phyloP scores from a whole-genome alignment of 2,888 invertebrate genomes.

The Leptopilina myrica region DNA sequence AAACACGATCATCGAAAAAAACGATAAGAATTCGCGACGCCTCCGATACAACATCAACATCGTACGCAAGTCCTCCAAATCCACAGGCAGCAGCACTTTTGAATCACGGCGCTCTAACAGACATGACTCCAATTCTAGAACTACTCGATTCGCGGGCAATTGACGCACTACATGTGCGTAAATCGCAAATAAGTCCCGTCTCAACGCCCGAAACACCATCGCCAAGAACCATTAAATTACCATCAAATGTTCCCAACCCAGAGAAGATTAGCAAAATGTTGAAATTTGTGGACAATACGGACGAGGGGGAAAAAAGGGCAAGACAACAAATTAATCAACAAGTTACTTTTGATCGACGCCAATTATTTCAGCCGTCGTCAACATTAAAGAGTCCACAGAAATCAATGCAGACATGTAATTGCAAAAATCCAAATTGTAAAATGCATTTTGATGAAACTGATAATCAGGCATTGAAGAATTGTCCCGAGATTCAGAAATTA shows the following conservation, averaged over 20 bases:
- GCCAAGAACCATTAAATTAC: slow-evolving; percentile 69
- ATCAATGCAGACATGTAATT: slow-evolving; percentile 58
- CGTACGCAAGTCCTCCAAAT: slow-evolving; percentile 71
- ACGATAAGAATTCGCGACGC: slow-evolving; percentile 62
- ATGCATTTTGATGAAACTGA: slow-evolving; percentile 59
- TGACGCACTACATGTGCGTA: slow-evolving; percentile 56
- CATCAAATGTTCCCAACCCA: slow-evolving; percentile 68
- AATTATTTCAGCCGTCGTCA: not conserved
- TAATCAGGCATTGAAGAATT: slow-evolving; percentile 58
- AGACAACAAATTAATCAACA: not conserved
- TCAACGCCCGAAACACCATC: slow-evolving; percentile 74
- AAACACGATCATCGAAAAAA: slow-evolving; percentile 52
- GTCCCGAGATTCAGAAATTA: slow-evolving; percentile 70
- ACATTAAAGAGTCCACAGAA: slow-evolving; percentile 1
- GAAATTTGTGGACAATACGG: slow-evolving; percentile 43
- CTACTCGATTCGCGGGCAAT: slow-evolving; percentile 67
- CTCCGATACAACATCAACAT: slow-evolving; percentile 71
- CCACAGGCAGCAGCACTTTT: slow-evolving; percentile 55
- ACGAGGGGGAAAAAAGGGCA: not conserved
- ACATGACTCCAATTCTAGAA: slow-evolving; percentile 69
- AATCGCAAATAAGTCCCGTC: slow-evolving; percentile 68
- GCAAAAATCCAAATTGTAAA: slow-evolving; percentile 67
- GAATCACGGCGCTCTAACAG: slow-evolving; percentile 48
- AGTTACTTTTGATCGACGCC: not conserved
- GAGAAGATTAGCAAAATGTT: slow-evolving; percentile 61